Conservation (phyloP, 2,888 invertebrate species). For the Temnothorax unifasciatus region DNA sequence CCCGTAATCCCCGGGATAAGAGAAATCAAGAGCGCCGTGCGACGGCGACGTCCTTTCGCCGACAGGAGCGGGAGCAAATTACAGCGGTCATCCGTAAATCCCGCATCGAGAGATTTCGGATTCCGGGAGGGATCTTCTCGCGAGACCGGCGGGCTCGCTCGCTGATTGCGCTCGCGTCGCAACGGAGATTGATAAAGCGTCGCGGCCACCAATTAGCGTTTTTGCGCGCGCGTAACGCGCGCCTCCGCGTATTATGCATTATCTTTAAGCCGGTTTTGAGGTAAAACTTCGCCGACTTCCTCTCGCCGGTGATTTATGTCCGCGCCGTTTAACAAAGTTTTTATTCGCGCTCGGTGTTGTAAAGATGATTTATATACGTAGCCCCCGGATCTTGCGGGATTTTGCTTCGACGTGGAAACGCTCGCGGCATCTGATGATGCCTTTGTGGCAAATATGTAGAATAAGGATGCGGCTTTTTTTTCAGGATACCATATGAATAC, state of each 20-base stretch:
- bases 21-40: conserved; percentile 27
- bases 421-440: not conserved
- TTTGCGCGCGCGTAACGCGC: not conserved
- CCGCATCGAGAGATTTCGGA: conserved; percentile 7
- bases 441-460: not conserved
- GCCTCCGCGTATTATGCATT: conserved; percentile 34
- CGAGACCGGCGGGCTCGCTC: not conserved
- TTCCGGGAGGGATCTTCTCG: not conserved
- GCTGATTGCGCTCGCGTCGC: conserved; percentile 3
- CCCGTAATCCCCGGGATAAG: conserved; percentile 36
- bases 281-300: conserved; percentile 42
- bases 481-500: not conserved
- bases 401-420: conserved; percentile 16
- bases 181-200: conserved; percentile 44
- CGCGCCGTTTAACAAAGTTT: conserved; percentile 54
- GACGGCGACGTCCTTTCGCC: not conserved
- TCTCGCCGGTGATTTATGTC: conserved; percentile 47
- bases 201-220: conserved; percentile 34
- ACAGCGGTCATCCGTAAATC: conserved; percentile 5
- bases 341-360: conserved; percentile 38
- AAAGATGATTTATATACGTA: conserved; percentile 53
- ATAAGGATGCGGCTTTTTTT: conserved; percentile 1
- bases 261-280: conserved; percentile 37
- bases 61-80: conserved; percentile 27
- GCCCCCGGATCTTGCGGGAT: conserved; percentile 24